Base-by-base conservation (phyloP, 2,888 invertebrate genomes). In the Heliconius erato region DNA sequence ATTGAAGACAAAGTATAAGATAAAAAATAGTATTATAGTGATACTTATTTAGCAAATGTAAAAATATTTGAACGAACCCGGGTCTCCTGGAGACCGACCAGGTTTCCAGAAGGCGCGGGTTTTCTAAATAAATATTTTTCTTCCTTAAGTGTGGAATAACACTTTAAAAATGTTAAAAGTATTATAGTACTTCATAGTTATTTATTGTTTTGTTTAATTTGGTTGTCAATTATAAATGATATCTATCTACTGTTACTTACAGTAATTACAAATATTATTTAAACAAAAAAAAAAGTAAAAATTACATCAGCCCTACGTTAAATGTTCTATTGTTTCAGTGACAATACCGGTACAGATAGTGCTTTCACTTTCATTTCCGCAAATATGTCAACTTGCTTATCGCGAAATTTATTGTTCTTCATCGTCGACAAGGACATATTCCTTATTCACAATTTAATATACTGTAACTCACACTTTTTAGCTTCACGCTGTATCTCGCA, bases 321-420 rank as follows among this genome's bases (percentile, higher is more conserved):
- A 79, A 71, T 40, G 65, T 65, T 26, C 80, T 44, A 84, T 83
- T 84, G 81, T 83, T 80, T 74, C 28, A 59, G 79, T 83, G 77
- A 86, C 84, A 86, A 85, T 86, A 84, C 83, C 71, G 82, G 77
- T 74, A 82, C 65, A 83, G 83, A 83, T 82, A 82, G 83, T 74
- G 82, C 94, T 95, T 95, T 95, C 94, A 94, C 95, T 95, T 94
- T 94, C 91, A 85, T 91, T 93, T 93, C 94, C 92, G 92, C 84
- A 83, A 86, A 82, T 88, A 87, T 86, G 86, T 79, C 86, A 86
- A 85, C 89, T 84, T 83, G 85, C 87, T 92, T 93, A 92, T 92
- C 92, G 90, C 88, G 92, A 90, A 89, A 89, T 86, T 88, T 91
- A 94, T 94, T 95, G 88, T 91, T 94, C 87, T 86, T 85, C 84